These are phyloP conservation scores for Calyptommatus sinebrachiatus DNA, from an alignment of 2,113 vertebrate species.

Conservation along the genomic window DNA sequence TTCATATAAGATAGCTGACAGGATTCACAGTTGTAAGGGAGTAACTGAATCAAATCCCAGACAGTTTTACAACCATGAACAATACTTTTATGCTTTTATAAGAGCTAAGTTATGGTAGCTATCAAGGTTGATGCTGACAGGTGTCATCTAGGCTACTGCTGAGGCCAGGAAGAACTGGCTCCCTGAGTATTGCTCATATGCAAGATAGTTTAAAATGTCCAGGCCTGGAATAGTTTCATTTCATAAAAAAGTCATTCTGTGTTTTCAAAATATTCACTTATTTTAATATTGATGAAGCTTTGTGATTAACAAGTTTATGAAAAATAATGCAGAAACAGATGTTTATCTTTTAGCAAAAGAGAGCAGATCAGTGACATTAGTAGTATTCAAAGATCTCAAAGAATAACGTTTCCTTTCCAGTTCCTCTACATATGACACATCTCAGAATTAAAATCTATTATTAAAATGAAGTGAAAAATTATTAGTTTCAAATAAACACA, in stretches of 20 bases:
- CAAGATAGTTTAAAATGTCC: neutral
- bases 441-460: slow-evolving; percentile 7
- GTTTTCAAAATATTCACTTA: neutral
- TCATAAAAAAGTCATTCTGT: too few relatives aligned
- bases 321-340: neutral
- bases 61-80: slow-evolving; percentile 20
- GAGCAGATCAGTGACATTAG: neutral
- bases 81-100: slow-evolving; percentile 26
- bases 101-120: slow-evolving; percentile 26
- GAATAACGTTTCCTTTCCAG: too few relatives aligned
- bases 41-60: slow-evolving; percentile 30
- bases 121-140: slow-evolving; percentile 17
- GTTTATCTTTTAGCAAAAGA: neutral
- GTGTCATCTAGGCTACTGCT: slow-evolving; percentile 7
- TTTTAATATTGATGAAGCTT: neutral
- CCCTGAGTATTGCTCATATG: neutral
- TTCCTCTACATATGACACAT: neutral
- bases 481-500: neutral
- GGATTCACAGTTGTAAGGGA: slow-evolving; percentile 8
- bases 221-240: neutral
- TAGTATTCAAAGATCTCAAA: neutral
- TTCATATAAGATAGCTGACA: slow-evolving; percentile 6
- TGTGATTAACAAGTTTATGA: neutral
- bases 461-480: neutral
- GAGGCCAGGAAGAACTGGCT: slow-evolving; percentile 10